Evolutionary conservation across 2,888 invertebrate genomes (phyloP), one percentile per base, ranked within the genome.

Genomic region (Lithophane socia): DNA sequence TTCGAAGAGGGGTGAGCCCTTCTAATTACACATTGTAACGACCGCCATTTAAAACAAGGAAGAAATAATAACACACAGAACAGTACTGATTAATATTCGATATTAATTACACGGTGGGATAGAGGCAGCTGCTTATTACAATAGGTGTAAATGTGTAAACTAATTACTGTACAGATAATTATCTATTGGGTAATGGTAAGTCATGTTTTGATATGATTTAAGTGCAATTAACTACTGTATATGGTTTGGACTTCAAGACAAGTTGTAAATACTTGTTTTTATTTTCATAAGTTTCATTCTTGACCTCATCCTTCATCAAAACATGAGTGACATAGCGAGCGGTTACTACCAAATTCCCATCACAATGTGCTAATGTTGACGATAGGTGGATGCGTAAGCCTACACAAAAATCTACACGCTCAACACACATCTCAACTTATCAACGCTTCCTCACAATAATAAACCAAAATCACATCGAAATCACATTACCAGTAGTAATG

Each of bases 101-200:
- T 82, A 83, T 87, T 88, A 87, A 86, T 88, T 86, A 88, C 76
- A 81, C 56, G 47, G 63, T 79, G 78, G 58, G 63, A 56, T 64
- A 67, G 10, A 65, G 21, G 47, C 88, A 87, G 88, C 82, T 87
- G 88, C 79, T 69, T 65, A 66, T 81, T 85, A 85, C 72, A 69
- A 75, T 67, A 77, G 77, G 86, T 88, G 89, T 88, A 86, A 88
- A 87, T 71, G 82, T 76, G 80, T 88, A 78, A 82, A 80, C 66
- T 83, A 80, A 86, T 86, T 73, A 82, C 61, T 58, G 44, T 65
- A n/a, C 7, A 24, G 18, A 10, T 47, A 71, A 72, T 80, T 58
- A 68, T 77, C 68, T 79, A 73, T 71, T 68, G 54, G 13, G 29
- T 82, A 58, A 81, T 58, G 29, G 42, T 68, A 42, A 64, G 42